Percentiles rank a stretch among this genome's conserved stretches.
Evolutionary conservation across 2,888 invertebrate genomes (phyloP).

Genomic region (Agelastica alni): DNA sequence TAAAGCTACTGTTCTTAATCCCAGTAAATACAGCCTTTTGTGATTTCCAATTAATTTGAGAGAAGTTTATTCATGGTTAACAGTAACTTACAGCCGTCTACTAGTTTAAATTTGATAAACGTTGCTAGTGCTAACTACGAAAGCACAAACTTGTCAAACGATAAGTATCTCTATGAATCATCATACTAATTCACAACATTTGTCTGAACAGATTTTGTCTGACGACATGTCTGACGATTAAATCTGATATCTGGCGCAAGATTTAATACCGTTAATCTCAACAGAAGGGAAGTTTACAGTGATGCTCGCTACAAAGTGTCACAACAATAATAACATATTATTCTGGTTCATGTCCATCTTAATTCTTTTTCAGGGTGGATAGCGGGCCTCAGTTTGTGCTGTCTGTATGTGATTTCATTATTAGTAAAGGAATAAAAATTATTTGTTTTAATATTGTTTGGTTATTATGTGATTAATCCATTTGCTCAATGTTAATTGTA

Average conservation of each 20-base stretch:
- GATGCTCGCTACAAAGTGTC: too few species aligned
- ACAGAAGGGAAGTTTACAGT: background rate
- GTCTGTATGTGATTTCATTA: too few species aligned
- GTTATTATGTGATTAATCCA: too few species aligned
- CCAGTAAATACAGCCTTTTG: too few species aligned
- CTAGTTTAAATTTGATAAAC: background rate
- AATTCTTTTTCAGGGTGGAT: too few species aligned
- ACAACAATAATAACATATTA: too few species aligned
- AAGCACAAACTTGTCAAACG: conserved; percentile 1
- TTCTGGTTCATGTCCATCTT: too few species aligned
- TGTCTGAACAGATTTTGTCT: conserved; percentile 4
- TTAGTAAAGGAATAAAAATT: too few species aligned
- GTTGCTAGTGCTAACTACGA: background rate
- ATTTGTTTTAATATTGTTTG: too few species aligned
- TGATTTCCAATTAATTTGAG: background rate
- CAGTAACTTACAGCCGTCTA: background rate
- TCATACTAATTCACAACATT: conserved; percentile 2
- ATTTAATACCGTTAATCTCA: background rate
- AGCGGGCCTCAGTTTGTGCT: too few species aligned
- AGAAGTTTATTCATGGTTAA: background rate
- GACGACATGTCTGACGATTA: conserved; percentile 3
- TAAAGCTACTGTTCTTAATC: too few species aligned
- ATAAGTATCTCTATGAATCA: conserved; percentile 3
- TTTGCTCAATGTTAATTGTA: too few species aligned
- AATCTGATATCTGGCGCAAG: conserved; percentile 2